A percentile compares a stretch with the other conserved stretches of the same genome.
phyloP scores from a whole-genome alignment of 2,113 vertebrate genomes.

The Pomatorhinus ruficollis region DNA sequence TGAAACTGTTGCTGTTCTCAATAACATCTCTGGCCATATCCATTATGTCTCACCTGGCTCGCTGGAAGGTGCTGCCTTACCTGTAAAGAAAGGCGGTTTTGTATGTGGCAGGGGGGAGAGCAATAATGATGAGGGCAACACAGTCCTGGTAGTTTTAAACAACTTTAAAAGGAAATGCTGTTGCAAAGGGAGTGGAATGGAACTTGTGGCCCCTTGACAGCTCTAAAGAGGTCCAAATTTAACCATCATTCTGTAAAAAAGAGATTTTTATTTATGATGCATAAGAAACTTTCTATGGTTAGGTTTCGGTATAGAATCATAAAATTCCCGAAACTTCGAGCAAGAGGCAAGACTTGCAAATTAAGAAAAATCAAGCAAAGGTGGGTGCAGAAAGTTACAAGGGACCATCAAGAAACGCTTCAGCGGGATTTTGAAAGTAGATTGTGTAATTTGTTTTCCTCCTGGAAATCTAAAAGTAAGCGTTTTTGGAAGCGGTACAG shows the following conservation, averaged over 20 bases:
- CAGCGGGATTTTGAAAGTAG: constrained; percentile 42
- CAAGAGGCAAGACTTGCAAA: constrained; percentile 74
- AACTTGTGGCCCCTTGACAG: constrained; percentile 60
- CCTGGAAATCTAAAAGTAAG: constrained; percentile 59
- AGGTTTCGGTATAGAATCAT: constrained; percentile 75
- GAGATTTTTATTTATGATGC: constrained; percentile 80
- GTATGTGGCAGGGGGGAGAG: not conserved
- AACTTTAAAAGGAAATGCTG: constrained; percentile 71
- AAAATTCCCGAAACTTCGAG: constrained; percentile 72
- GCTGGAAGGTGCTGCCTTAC: constrained; percentile 46
- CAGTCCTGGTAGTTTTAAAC: constrained; percentile 62
- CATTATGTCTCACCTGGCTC: not conserved
- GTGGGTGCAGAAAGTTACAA: constrained; percentile 70
- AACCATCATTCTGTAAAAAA: constrained; percentile 73
- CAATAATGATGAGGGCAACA: constrained; percentile 45
- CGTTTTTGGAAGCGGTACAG: constrained; percentile 36
- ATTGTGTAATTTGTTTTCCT: constrained; percentile 50
- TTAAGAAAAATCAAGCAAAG: constrained; percentile 69
- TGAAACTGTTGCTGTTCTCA: constrained; percentile 20
- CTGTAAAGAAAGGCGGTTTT: constrained; percentile 49
- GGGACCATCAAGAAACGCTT: constrained; percentile 64
- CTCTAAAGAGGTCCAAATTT: constrained; percentile 69
- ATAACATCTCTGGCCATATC: constrained; percentile 18
- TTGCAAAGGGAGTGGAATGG: constrained; percentile 66
- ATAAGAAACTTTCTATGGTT: constrained; percentile 81